A percentile compares a stretch with the other conserved stretches of the same genome.
Evolutionary conservation across 2,797 vertebrate species (phyloP).

Genomic region (Amniataba percoides): DNA sequence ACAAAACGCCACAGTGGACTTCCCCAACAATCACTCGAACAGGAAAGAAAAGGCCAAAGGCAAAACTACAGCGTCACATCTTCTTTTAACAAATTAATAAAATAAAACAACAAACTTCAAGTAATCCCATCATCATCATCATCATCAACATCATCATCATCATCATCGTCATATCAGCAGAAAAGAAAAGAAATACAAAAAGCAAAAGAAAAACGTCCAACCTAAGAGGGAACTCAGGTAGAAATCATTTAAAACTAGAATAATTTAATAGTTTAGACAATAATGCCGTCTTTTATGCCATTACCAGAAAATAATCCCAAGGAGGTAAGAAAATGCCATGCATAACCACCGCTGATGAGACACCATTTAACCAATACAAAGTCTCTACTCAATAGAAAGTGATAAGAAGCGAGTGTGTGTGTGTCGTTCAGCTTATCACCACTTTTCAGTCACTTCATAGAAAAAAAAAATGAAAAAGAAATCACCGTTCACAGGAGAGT

Average conservation of each 20-base stretch:
- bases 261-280: slow-evolving; percentile 75
- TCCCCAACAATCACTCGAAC: not conserved
- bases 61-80: slow-evolving; percentile 54
- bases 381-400: slow-evolving; percentile 64
- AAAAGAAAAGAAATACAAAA: slow-evolving; percentile 66
- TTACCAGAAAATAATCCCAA: slow-evolving; percentile 66
- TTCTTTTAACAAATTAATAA: slow-evolving; percentile 65
- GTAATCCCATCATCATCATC: slow-evolving; percentile 75
- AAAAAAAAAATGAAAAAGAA: not conserved
- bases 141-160: slow-evolving; percentile 3
- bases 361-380: slow-evolving; percentile 62
- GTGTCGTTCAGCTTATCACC: slow-evolving; percentile 35
- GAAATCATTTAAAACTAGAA: slow-evolving; percentile 73
- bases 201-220: slow-evolving; percentile 54
- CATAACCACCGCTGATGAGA: slow-evolving; percentile 76
- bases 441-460: slow-evolving; percentile 30
- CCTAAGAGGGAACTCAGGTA: slow-evolving; percentile 56
- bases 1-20: not conserved
- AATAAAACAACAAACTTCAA: slow-evolving; percentile 82
- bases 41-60: slow-evolving; percentile 48
- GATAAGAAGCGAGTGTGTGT: slow-evolving; percentile 45
- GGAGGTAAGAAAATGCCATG: slow-evolving; percentile 83
- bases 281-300: slow-evolving; percentile 73
- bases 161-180: slow-evolving; percentile 41
- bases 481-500: slow-evolving; percentile 23